phyloP scores from a whole-genome alignment of 2,797 vertebrate genomes.

The Halcyon smyrnensis region DNA sequence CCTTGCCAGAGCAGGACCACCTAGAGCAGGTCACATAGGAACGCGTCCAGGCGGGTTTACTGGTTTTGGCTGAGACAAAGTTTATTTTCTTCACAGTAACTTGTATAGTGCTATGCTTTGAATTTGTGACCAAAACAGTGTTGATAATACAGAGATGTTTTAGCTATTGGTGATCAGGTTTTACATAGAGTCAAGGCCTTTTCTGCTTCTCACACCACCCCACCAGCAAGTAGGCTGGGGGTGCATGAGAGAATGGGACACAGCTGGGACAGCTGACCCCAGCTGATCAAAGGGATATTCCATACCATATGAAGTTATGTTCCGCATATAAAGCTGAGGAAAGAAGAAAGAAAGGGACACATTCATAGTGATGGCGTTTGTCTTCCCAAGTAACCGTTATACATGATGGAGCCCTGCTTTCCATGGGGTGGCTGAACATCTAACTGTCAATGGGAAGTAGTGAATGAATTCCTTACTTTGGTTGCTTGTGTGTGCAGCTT shows the following conservation, averaged over 20 bases:
- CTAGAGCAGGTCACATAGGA: no score
- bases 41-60: not conserved
- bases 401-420: not conserved
- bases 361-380: rapidly evolving
- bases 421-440: not conserved
- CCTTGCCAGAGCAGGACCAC: no score
- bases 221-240: rapidly evolving
- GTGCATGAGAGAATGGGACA: rapidly evolving
- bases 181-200: not conserved
- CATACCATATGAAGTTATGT: not conserved
- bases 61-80: not conserved
- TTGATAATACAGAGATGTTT: not conserved
- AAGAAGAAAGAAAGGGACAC: rapidly evolving
- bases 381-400: not conserved
- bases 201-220: not conserved
- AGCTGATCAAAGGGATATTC: not conserved
- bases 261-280: not conserved
- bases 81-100: not conserved
- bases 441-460: not conserved
- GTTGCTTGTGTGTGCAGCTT: not conserved
- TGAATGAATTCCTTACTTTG: not conserved
- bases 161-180: not conserved
- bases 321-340: not conserved
- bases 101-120: not conserved
- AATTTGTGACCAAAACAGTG: not conserved